A percentile compares a stretch with the other conserved stretches of the same genome.
phyloP scores from a whole-genome alignment of 2,113 vertebrate genomes.

The Orycteropus afer region DNA sequence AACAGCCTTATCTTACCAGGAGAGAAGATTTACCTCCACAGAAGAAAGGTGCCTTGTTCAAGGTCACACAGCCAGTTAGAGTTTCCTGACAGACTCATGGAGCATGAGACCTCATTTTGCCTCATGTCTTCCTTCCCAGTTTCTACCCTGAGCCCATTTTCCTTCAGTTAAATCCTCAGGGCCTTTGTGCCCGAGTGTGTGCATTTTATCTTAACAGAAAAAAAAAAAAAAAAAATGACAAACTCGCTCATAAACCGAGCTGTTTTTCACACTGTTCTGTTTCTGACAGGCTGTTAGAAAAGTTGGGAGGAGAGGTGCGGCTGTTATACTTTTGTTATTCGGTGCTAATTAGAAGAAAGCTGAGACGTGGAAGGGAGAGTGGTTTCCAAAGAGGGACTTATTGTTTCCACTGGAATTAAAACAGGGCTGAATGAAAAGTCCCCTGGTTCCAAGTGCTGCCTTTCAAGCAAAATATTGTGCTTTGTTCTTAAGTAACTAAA shows the following conservation, averaged over 20 bases:
- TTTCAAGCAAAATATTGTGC: neutral
- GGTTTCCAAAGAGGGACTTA: slow-evolving; percentile 28
- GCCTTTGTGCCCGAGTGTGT: neutral
- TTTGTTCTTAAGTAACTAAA: neutral
- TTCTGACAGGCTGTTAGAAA: slow-evolving; percentile 86
- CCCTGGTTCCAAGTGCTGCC: neutral
- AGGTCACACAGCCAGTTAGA: neutral
- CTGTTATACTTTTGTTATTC: slow-evolving; percentile 85
- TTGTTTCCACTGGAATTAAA: slow-evolving; percentile 74
- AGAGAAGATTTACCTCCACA: neutral
- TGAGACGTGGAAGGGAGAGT: slow-evolving; percentile 20
- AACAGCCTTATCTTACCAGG: neutral
- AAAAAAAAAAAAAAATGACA: slow-evolving; percentile 64
- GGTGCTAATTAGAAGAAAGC: slow-evolving; percentile 88
- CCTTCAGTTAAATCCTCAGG: neutral
- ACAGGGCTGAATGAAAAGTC: neutral
- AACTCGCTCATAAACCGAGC: slow-evolving; percentile 77
- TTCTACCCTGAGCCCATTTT: neutral
- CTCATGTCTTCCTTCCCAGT: accelerated
- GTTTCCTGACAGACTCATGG: neutral
- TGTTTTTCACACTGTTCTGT: slow-evolving; percentile 85
- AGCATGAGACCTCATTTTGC: neutral
- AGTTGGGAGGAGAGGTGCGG: slow-evolving; percentile 83
- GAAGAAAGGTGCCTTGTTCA: neutral
- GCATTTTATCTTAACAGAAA: slow-evolving; percentile 58